Base-by-base conservation (phyloP, 1,140 invertebrate genomes). In the Vanessa tameamea region DNA sequence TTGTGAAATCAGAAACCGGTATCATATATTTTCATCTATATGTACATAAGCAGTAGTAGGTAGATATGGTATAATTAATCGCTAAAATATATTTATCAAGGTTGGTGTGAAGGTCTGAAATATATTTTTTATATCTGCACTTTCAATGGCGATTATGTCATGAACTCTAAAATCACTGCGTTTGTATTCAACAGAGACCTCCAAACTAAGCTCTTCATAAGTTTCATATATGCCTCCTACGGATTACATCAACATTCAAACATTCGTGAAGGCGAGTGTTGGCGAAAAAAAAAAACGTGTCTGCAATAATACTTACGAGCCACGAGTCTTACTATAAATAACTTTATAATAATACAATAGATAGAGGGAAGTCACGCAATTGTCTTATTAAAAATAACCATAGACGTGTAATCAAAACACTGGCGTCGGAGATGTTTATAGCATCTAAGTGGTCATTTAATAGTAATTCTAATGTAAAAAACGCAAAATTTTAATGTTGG, bases 361-460 rank as follows among this genome's bases (percentile, higher is more conserved):
- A 79, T 79, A 71, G 75, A 65, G 63, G 76, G 76, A 64, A 77
- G 75, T 73, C 76, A 75, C 70, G 75, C 78, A 80, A 75, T 74
- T 69, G 70, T 77, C 70, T 79, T 75, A 77, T 74, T 74, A 69
- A 61, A 59, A 66, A 78, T 74, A 74, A 64, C 11, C 65, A 61
- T 26, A 74, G 72, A 51, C 47, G 43, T 69, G 37, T 68, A 68
- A 74, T 74, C 66, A 69, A 48, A 69, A 47, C 50, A 37, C 15
- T 61, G 57, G 57, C 57, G 57, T 61, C 57, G 31, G 57, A 61
- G 31, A 61, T 61, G 57, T 37, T 61, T 31, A 23, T n/a, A 31
- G 20, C 23, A 57, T 50, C 14, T 63, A 70, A 63, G 68, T 70
- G 68, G 48, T 15, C 57, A 70, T 70, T 70, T 70, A 63, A 63